Evolutionary conservation across 2,797 vertebrate genomes (phyloP), one percentile per base, ranked within the genome.

Genomic region (Falco novaeseelandiae): DNA sequence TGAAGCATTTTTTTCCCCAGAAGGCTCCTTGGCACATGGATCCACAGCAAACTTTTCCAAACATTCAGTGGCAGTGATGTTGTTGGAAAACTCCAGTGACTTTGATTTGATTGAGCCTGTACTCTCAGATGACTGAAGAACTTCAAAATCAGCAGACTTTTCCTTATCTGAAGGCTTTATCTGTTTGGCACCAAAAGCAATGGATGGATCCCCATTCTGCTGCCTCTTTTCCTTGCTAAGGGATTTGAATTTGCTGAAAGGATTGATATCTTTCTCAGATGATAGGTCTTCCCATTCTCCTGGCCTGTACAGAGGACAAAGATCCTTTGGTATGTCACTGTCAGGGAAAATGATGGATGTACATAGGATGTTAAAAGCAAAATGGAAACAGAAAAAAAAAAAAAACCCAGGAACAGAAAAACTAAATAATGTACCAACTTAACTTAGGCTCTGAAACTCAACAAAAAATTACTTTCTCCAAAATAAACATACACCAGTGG

Each of bases 241-340:
- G 42, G 98, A 98, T 95, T 99, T 99, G 76, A 99, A 99, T 92
- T 99, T 99, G 96, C 99, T 99, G 97, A 99, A 99, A 29, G 99
- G 99, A 97, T 99, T 99, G 76, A 99, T 98, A 91, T 99, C 99
- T 42, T 97, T 99, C 95, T 99, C 99, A 16, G 99, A 99, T 4
- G 99, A 99, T 55, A 99, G 98, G 96, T 99, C 99, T 97, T 99
- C 99, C 99, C 99, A 99, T 97, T 99, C 99, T 92, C 99, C 99
- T 63, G 99, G 99, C 99, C 99, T 99, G 99, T 99, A 99, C 98
- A 99, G 98, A 98, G 99, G 99, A 99, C 99, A 99, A 98, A 99
- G 99, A 99, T 99, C 99, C 99, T 99, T 99, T 98, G 99, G 99
- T 99, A 99, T 99, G 97, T 99, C 99, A 98, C 99, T 99, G 99